Percentiles rank a stretch among this genome's conserved stretches.
Evolutionary conservation across 1,140 invertebrate genomes (phyloP).

Genomic region (Drosophila bocki): DNA sequence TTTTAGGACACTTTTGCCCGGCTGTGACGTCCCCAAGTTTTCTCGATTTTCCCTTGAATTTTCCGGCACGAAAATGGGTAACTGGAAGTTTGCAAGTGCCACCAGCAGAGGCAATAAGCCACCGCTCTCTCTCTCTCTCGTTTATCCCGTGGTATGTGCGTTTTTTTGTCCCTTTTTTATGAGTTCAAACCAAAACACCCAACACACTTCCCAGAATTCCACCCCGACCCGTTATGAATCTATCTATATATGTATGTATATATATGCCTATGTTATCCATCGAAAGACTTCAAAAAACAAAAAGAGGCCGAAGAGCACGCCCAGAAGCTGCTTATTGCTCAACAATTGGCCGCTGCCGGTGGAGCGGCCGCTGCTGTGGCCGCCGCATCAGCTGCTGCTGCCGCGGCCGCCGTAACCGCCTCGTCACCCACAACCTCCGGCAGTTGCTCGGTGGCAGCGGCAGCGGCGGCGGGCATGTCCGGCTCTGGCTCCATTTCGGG

Average conservation of each 20-base stretch:
- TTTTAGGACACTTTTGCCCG: conserved; percentile 47
- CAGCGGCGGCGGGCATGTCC: conserved; percentile 1
- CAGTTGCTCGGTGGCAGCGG: conserved; percentile 25
- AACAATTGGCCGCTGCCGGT: conserved; percentile 74
- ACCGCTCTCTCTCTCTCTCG: neutral
- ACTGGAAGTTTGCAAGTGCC: conserved; percentile 6
- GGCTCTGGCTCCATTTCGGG: neutral
- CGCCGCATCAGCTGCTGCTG: conserved; percentile 32
- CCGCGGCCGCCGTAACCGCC: conserved; percentile 29
- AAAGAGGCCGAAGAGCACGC: conserved; percentile 84
- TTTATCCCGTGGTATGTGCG: conserved; percentile 1
- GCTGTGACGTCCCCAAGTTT: neutral
- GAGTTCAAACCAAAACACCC: neutral
- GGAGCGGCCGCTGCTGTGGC: conserved; percentile 40
- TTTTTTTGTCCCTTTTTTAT: neutral
- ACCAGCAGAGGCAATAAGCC: neutral
- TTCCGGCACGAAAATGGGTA: conserved; percentile 3
- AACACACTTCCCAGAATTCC: neutral
- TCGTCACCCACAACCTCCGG: conserved; percentile 46
- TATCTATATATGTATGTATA: conserved; percentile 10
- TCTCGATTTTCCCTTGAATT: neutral
- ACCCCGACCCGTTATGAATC: neutral
- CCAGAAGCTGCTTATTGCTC: conserved; percentile 82
- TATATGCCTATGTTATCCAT: conserved; percentile 35
- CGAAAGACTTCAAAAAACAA: conserved; percentile 82